Base-by-base conservation (phyloP, 1,140 invertebrate species). In the Papilio polyxenes region DNA sequence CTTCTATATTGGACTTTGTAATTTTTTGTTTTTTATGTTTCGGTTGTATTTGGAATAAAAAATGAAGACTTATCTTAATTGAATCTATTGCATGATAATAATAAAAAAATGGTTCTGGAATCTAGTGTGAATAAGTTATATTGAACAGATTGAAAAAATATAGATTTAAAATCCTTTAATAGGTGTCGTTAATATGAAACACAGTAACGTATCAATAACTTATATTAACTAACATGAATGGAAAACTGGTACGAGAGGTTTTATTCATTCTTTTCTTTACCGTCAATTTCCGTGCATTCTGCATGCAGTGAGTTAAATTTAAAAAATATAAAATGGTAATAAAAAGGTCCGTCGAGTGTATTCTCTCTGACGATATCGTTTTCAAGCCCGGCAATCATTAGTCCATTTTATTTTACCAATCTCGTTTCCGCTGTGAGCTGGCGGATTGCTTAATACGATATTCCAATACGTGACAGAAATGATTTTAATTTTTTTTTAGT, bases 391-490 rank as follows among this genome's bases (percentile, higher is more conserved):
- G 84, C 82, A 86, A 89, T 91, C 88, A 89, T 91, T 91, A 90
- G 85, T 91, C 86, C 87, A 90, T 91, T 90, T 92, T 89, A 90
- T 90, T 90, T 88, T 79, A 83, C 83, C 85, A 80, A 83, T 82
- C 85, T 86, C 83, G 84, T 82, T 87, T 87, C 83, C 84, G 83
- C 83, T 74, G 81, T 78, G 86, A 83, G 82, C 81, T 83, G 85
- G 84, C 81, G 86, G 82, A 82, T 83, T 85, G 86, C 89, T 89
- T 93, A 92, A 93, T 93, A 90, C 89, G 88, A 90, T 92, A 86
- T 83, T 86, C 88, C 89, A 91, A 92, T 93, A 93, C 85, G 86
- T 88, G 85, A 89, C 89, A 89, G 86, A 84, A 89, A 87, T 85
- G 62, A 44, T 62, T 23, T 76, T 76, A 53, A 76, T 11, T 53